These are phyloP conservation scores for Aphis gossypii DNA, from an alignment of 1,140 invertebrate species.

Conservation along the genomic window DNA sequence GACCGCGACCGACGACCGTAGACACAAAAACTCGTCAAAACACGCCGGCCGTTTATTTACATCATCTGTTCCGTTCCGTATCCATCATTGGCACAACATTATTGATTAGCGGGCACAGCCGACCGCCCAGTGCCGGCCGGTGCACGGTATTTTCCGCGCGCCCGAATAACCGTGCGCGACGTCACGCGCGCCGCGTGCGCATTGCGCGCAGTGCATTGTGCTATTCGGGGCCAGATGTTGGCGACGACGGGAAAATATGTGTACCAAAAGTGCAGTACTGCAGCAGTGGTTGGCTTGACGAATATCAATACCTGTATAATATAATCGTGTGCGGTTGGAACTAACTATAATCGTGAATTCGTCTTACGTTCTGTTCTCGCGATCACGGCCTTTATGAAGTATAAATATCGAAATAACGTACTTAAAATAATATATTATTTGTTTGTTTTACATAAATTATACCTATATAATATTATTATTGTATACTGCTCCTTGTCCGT, in stretches of 20 bases:
- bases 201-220: neutral
- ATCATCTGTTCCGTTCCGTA: conserved; percentile 31
- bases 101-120: conserved; percentile 42
- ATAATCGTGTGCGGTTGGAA: neutral
- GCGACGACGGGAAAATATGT: too few species aligned
- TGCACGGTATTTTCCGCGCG: conserved; percentile 1
- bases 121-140: neutral
- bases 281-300: too few species aligned
- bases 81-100: neutral
- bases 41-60: conserved; percentile 56
- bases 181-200: neutral
- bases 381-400: neutral
- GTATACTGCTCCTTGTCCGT: too few species aligned
- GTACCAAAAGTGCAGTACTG: too few species aligned
- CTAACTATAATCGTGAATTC: neutral
- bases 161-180: neutral
- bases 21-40: conserved; percentile 28
- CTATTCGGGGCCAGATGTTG: neutral
- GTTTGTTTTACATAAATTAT: too few species aligned
- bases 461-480: too few species aligned
- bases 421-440: too few species aligned
- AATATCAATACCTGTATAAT: too few species aligned
- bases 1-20: neutral
- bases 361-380: neutral
- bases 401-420: too few species aligned